Evolutionary conservation across 2,113 vertebrate species (phyloP).

Genomic region (Peucedramus taeniatus): DNA sequence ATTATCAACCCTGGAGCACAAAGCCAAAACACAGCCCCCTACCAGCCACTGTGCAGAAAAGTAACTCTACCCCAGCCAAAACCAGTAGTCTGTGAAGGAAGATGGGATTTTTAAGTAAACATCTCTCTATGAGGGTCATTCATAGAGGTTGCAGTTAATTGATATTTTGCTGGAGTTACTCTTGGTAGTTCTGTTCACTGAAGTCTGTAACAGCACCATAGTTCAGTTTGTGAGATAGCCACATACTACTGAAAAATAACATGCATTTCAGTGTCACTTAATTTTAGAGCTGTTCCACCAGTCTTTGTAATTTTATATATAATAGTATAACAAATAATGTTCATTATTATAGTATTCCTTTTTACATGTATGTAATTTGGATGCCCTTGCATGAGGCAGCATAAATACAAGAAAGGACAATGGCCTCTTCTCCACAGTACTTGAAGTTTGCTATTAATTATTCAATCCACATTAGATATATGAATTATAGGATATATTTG

Average conservation of each 20-base stretch:
- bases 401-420: not conserved
- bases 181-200: not conserved
- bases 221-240: not conserved
- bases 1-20: no score
- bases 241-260: not conserved
- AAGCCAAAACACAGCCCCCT: no score
- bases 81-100: not conserved
- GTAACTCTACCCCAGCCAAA: not conserved
- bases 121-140: not conserved
- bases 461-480: not conserved
- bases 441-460: not conserved
- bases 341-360: not conserved
- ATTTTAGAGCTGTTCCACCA: not conserved
- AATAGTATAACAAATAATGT: not conserved
- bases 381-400: not conserved
- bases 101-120: not conserved
- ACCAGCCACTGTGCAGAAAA: not conserved
- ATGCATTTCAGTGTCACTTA: not conserved
- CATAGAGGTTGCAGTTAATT: not conserved
- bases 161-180: not conserved
- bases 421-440: not conserved
- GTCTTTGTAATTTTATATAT: not conserved
- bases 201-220: not conserved
- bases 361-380: not conserved
- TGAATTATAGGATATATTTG: not conserved